A percentile compares a stretch with the other conserved stretches of the same genome.
Conservation (phyloP, 2,888 invertebrate genomes). For the Trachelus iudaicus region DNA sequence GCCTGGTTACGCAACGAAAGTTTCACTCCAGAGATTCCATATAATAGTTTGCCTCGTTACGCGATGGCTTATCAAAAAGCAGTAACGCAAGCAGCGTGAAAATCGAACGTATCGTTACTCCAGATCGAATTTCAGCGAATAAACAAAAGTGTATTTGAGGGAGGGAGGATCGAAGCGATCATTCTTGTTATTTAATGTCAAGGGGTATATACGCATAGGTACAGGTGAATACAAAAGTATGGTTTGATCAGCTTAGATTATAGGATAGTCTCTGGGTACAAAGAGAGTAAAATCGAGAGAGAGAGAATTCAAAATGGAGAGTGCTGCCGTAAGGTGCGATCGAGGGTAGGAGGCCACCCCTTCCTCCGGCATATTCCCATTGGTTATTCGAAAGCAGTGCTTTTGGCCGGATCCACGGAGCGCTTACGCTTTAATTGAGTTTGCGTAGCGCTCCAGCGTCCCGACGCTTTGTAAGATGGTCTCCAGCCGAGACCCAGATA, state of each 20-base stretch:
- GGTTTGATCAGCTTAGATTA: background rate
- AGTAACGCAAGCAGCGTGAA: background rate
- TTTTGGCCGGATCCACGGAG: constrained; percentile 28
- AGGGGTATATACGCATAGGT: background rate
- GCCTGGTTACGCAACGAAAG: background rate
- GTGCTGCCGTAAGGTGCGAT: constrained; percentile 9
- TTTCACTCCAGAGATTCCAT: background rate
- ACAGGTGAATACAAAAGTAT: background rate
- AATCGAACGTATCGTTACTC: background rate
- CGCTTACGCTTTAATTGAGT: constrained; percentile 40
- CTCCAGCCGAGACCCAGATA: constrained; percentile 19
- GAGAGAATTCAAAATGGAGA: constrained; percentile 7
- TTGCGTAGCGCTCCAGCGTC: constrained; percentile 34
- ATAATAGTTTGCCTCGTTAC: background rate
- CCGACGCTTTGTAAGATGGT: constrained; percentile 24
- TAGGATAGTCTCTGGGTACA: background rate
- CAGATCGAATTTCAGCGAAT: background rate
- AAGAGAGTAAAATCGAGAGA: constrained; percentile 6
- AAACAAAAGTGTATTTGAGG: background rate
- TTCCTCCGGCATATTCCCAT: constrained; percentile 27
- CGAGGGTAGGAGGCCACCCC: constrained; percentile 2
- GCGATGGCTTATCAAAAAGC: background rate
- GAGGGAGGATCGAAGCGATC: background rate
- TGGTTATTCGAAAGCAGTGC: constrained; percentile 30
- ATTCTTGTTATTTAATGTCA: background rate